Percentiles rank a stretch among this genome's conserved stretches.
phyloP scores from a whole-genome alignment of 2,797 vertebrate genomes.

The Halcyon chelicuti region DNA sequence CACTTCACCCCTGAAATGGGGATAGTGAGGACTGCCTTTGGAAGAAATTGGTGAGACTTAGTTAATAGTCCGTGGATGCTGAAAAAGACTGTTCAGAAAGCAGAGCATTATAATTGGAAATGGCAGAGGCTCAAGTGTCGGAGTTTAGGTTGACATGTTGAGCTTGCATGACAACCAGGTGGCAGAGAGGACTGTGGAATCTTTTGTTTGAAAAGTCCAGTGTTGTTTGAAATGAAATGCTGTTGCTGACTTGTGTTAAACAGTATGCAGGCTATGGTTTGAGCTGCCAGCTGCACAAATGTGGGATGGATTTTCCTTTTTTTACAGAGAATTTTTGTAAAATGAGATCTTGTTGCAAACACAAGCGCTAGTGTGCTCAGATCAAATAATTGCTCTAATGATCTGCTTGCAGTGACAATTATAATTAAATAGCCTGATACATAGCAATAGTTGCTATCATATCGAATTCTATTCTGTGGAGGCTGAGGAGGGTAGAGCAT shows the following conservation, averaged over 20 bases:
- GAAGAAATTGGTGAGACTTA: neutral
- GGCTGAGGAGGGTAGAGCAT: neutral
- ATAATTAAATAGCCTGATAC: slow-evolving; percentile 18
- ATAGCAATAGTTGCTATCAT: neutral
- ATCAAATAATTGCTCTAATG: slow-evolving; percentile 45
- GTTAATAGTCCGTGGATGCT: neutral
- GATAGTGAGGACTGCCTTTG: neutral
- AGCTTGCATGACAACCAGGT: slow-evolving; percentile 14
- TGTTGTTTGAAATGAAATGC: neutral
- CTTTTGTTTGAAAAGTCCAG: neutral
- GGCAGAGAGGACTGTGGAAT: neutral
- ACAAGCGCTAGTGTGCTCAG: neutral
- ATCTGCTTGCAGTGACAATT: slow-evolving; percentile 12
- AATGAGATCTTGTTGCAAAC: neutral
- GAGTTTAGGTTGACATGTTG: neutral
- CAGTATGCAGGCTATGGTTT: neutral
- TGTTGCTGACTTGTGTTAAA: neutral
- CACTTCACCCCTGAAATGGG: neutral
- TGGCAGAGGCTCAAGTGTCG: neutral
- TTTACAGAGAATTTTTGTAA: neutral
- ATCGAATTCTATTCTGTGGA: neutral
- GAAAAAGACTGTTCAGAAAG: neutral
- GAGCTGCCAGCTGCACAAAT: slow-evolving; percentile 13
- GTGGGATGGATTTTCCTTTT: neutral
- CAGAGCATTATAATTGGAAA: slow-evolving; percentile 41